These are phyloP conservation scores for Lophotriccus pileatus DNA, from an alignment of 2,797 vertebrate species.

Conservation along the genomic window DNA sequence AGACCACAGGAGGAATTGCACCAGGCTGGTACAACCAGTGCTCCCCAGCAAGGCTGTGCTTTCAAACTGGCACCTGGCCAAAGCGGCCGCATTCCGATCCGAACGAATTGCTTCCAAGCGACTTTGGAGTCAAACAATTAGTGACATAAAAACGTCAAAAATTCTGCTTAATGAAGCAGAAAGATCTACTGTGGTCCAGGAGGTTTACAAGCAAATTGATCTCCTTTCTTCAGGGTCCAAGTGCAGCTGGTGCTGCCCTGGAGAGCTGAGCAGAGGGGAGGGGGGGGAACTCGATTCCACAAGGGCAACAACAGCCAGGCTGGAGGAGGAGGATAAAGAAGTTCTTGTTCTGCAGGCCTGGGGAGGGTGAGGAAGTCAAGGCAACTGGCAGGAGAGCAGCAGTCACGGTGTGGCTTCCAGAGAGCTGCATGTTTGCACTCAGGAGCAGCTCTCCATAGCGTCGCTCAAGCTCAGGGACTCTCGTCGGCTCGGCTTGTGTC, in stretches of 20 bases:
- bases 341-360: background rate
- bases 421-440: background rate
- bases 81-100: background rate
- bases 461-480: background rate
- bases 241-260: background rate
- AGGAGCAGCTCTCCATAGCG: background rate
- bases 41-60: background rate
- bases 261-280: background rate
- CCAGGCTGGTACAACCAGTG: background rate
- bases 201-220: background rate
- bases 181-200: background rate
- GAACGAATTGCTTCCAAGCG: background rate
- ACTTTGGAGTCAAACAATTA: background rate
- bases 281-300: background rate
- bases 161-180: background rate
- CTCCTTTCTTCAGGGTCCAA: background rate
- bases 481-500: background rate
- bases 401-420: background rate
- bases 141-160: background rate
- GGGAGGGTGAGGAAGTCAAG: background rate
- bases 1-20: background rate
- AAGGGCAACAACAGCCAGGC: background rate
- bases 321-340: background rate
- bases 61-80: background rate
- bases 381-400: background rate